Percentiles rank a stretch among this genome's conserved stretches.
Evolutionary conservation across 1,140 invertebrate species (phyloP).

Genomic region (Cataglyphis hispanica): DNA sequence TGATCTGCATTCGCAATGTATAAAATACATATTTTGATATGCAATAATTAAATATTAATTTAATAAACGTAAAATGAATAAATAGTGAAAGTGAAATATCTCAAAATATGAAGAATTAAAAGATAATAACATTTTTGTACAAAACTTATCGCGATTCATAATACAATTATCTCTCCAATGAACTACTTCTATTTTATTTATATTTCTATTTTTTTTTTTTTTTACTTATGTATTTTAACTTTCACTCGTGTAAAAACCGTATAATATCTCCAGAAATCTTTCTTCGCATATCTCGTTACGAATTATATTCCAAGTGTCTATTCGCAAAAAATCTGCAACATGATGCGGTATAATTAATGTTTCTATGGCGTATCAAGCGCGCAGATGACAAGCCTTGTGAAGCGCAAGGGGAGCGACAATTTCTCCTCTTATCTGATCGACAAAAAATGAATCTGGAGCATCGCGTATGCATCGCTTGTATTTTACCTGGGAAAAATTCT

Average conservation of each 20-base stretch:
- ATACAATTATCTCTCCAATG: constrained; percentile 14
- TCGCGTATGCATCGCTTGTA: constrained; percentile 14
- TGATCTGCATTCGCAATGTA: neutral
- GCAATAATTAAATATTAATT: neutral
- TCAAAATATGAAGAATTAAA: neutral
- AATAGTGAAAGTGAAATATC: neutral
- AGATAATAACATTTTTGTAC: neutral
- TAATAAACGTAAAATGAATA: neutral
- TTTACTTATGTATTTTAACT: neutral
- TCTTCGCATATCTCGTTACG: neutral
- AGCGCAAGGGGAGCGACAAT: constrained; percentile 36
- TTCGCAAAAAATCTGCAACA: neutral
- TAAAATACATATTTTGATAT: neutral
- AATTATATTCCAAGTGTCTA: neutral
- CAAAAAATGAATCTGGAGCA: constrained; percentile 55
- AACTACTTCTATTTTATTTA: constrained; percentile 15
- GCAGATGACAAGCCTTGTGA: neutral
- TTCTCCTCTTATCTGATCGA: constrained; percentile 61
- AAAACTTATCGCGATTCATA: neutral
- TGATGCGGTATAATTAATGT: constrained; percentile 27
- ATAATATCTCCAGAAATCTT: constrained; percentile 2
- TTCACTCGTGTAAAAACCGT: constrained; percentile 12
- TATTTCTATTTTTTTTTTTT: neutral
- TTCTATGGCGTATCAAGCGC: constrained; percentile 1
- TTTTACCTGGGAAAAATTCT: constrained; percentile 52